Evolutionary conservation across 1,140 invertebrate genomes (phyloP), one percentile per base, ranked within the genome.

Genomic region (Periplaneta americana): DNA sequence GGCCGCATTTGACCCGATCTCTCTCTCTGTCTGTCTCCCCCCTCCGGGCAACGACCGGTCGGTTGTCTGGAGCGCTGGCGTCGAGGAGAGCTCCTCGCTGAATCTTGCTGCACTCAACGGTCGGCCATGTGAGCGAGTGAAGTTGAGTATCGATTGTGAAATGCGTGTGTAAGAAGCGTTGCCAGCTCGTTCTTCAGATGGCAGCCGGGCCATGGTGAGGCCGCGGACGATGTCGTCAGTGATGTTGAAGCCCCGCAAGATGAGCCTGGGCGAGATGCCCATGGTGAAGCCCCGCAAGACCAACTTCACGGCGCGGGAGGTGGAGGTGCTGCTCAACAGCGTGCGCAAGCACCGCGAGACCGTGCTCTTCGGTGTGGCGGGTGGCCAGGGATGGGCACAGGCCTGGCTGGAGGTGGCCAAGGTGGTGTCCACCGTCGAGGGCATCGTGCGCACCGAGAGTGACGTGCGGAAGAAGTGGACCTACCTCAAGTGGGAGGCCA

Each of bases 401-500:
- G 85, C 85, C 2, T 85, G 85, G 85, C 82, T 83, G 66, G 83
- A 85, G 18, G 84, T 85, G 9, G 85, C 85, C 33, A 75, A 82
- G 32, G 82, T 82, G 9, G 85, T 85, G 10, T 83, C 84, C 18
- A 78, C 83, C 17, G 84, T 84, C 17, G 85, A 85, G 34, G 84
- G 85, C n/a, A 85, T 85, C 36, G 78, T 82, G 22, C 36, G 85
- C 22, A 84, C 83, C 34, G 85, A 85, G 75, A 79, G 83, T 17
- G 85, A 85, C 79, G 84, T 85, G 17, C 79, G 85, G 17, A 85
- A 85, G 81, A 85, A 85, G 66, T 85, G 85, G 85, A 85, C 85
- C 28, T 85, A 85, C 77, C 83, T 85, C 36, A 85, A 85, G 66
- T 85, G 85, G 84, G 84, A 84, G 77, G 85, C 84, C 22, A 85